Conservation (phyloP, 1,140 invertebrate genomes). For the Ips nitidus region DNA sequence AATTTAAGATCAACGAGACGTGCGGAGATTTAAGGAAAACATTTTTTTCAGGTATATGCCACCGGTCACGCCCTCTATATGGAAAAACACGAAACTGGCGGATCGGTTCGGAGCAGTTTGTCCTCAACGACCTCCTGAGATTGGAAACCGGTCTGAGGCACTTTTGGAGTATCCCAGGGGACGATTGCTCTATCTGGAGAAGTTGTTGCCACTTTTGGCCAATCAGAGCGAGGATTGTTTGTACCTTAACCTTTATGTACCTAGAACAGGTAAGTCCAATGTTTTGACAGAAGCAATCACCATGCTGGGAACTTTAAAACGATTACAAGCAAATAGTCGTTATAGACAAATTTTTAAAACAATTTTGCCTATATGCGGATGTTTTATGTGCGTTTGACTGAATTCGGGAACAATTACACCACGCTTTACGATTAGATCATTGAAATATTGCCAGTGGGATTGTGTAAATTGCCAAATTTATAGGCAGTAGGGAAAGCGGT, state of each 20-base stretch:
- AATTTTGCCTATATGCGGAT: too few relatives aligned
- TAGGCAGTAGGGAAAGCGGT: too few relatives aligned
- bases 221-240: slow-evolving; percentile 97
- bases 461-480: too few relatives aligned
- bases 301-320: too few relatives aligned
- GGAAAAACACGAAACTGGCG: slow-evolving; percentile 79
- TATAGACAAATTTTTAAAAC: too few relatives aligned
- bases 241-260: slow-evolving; percentile 94
- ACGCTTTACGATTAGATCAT: too few relatives aligned
- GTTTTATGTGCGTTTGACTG: too few relatives aligned
- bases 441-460: too few relatives aligned
- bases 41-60: slow-evolving; percentile 80
- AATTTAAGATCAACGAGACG: slow-evolving; percentile 5
- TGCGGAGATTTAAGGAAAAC: not conserved
- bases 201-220: slow-evolving; percentile 75
- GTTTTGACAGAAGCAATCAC: not conserved
- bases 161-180: slow-evolving; percentile 74
- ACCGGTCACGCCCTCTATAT: slow-evolving; percentile 86
- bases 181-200: slow-evolving; percentile 77
- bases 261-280: slow-evolving; percentile 70
- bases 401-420: too few relatives aligned
- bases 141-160: slow-evolving; percentile 71
- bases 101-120: slow-evolving; percentile 85
- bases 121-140: slow-evolving; percentile 77
- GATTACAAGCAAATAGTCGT: too few relatives aligned